Conservation (phyloP, 2,888 invertebrate genomes). For the Apodemia zela region DNA sequence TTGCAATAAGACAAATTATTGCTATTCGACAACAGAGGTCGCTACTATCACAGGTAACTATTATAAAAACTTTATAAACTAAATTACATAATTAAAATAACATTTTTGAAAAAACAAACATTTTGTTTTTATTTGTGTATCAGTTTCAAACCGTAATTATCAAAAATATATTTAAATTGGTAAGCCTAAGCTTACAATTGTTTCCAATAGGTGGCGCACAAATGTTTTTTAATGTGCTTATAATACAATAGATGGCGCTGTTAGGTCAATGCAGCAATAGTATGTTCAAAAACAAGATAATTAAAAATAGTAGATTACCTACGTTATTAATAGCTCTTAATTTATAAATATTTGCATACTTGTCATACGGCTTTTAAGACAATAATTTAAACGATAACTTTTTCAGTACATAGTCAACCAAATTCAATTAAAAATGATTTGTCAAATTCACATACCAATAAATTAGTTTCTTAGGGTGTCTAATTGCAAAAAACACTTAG, state of each 20-base stretch:
- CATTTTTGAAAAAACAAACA: neutral
- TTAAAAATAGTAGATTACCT: neutral
- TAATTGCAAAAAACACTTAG: neutral
- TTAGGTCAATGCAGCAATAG: neutral
- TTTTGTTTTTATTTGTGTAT: neutral
- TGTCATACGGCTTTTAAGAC: neutral
- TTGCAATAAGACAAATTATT: neutral
- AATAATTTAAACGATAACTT: neutral
- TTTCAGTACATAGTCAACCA: neutral
- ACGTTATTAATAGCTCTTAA: neutral
- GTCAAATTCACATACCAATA: neutral
- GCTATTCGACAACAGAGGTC: slow-evolving; percentile 46
- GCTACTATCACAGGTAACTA: slow-evolving; percentile 19
- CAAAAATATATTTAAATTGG: too few species aligned
- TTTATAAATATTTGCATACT: neutral
- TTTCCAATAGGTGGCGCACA: neutral
- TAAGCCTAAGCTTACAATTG: neutral
- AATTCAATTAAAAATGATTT: neutral
- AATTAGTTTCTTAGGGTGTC: neutral
- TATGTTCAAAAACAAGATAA: neutral
- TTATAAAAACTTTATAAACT: neutral
- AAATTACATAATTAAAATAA: neutral
- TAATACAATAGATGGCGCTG: neutral
- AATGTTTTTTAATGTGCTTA: neutral
- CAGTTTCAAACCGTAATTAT: neutral